Evolutionary conservation across 2,797 vertebrate genomes (phyloP), one percentile per base, ranked within the genome.

Genomic region (Iguana delicatissima): DNA sequence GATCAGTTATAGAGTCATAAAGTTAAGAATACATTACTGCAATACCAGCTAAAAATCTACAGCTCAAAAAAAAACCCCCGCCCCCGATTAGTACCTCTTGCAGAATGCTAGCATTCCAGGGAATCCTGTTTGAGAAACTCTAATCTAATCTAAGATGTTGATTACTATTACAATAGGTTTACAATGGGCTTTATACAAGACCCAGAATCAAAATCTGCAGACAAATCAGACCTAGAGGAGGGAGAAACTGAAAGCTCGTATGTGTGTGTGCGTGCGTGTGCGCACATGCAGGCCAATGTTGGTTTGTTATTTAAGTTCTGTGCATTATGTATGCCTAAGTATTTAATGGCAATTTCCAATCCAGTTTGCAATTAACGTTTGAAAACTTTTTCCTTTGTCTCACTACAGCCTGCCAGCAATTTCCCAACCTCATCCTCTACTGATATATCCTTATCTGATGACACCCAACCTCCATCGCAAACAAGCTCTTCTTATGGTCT

Each of bases 341-440:
- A 5, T 22, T 79, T 76, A 88, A 86, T 0, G 0, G 22, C 74
- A 29, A n/a, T 38, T 35, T 86, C 64, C 20, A 79, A 3, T 67
- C n/a, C 24, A 38, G 22, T 73, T 90, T 80, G 77, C 35, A 76
- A 74, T n/a, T n/a, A 72, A 72, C 13, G 9, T 79, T 5, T 35
- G n/a, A 55, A 93, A 50, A 87, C 32, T 3, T 13, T 87, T 96
- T 95, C 95, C 88, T 93, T 89, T 95, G 86, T 96, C 93, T 95
- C 35, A 87, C 86, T 95, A 64, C 97, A 99, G 99, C 97, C 98
- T 52, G 97, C 97, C 95, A 95, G 93, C 95, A 95, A 92, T 96
- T 98, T 97, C 89, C 97, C 97, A 84, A 95, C 97, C 82, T 97
- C 98, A 86, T 94, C 97, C 42, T 95, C 97, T 88, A 95, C 97